Evolutionary conservation across 2,113 vertebrate species (phyloP).

Genomic region (Solea senegalensis): DNA sequence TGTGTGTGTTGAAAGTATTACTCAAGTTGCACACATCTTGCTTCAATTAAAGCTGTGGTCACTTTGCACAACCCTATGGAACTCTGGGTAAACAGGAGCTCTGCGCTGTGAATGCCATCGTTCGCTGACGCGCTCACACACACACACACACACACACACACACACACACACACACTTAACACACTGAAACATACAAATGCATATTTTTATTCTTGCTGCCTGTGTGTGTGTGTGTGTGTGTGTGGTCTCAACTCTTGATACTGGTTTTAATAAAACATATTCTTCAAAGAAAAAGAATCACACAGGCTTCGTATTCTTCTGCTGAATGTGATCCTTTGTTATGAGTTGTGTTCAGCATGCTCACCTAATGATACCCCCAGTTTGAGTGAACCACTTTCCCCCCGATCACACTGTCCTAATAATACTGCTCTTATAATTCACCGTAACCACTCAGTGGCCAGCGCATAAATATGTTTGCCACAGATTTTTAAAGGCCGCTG

Average conservation of each 20-base stretch:
- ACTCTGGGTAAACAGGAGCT: constrained; percentile 77
- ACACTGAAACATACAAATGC: constrained; percentile 56
- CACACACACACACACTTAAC: constrained; percentile 26
- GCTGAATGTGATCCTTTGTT: constrained; percentile 43
- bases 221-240: constrained; percentile 80
- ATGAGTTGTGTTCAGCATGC: constrained; percentile 1
- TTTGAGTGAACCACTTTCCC: constrained; percentile 28
- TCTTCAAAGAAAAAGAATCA: constrained; percentile 49
- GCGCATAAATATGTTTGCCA: constrained; percentile 37
- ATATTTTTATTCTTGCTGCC: constrained; percentile 49
- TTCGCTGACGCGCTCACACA: constrained; percentile 32
- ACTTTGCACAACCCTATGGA: constrained; percentile 75
- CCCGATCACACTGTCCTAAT: constrained; percentile 36
- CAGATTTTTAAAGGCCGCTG: constrained; percentile 19
- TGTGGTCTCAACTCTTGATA: constrained; percentile 46
- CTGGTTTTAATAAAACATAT: constrained; percentile 48
- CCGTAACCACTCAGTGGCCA: constrained; percentile 31
- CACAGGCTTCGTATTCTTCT: constrained; percentile 15
- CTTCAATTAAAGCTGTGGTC: constrained; percentile 76
- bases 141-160: not conserved
- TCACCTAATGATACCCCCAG: constrained; percentile 31
- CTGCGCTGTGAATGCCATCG: constrained; percentile 55
- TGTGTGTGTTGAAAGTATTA: constrained; percentile 67
- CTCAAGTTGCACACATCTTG: constrained; percentile 76
- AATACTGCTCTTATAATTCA: constrained; percentile 42